These are phyloP conservation scores for Dasyprocta punctata DNA, from an alignment of 2,113 vertebrate species.

Conservation along the genomic window DNA sequence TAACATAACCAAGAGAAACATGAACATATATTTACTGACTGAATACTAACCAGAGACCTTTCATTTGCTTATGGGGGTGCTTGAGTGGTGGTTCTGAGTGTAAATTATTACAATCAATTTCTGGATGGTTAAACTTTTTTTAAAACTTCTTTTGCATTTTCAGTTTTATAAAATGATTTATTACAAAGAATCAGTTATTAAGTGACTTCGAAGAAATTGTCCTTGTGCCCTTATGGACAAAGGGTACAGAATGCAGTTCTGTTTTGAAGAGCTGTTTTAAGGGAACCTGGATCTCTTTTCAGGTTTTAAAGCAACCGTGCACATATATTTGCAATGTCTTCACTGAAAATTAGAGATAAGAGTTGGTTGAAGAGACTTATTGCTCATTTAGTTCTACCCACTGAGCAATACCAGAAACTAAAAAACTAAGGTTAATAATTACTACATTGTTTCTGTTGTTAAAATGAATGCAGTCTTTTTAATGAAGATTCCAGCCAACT, in stretches of 20 bases:
- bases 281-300: conserved; percentile 63
- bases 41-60: conserved; percentile 82
- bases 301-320: conserved; percentile 59
- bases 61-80: conserved; percentile 81
- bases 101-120: conserved; percentile 86
- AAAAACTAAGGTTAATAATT: conserved; percentile 55
- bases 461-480: conserved; percentile 57
- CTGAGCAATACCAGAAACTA: conserved; percentile 48
- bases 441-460: conserved; percentile 55
- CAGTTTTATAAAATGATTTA: conserved; percentile 82
- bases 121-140: conserved; percentile 70
- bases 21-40: conserved; percentile 80
- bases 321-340: conserved; percentile 68
- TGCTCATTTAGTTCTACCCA: conserved; percentile 73
- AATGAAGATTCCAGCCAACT: conserved; percentile 51
- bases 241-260: conserved; percentile 72
- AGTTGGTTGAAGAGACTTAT: conserved; percentile 67
- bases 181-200: conserved; percentile 85
- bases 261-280: conserved; percentile 76
- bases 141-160: conserved; percentile 69
- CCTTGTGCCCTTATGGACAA: conserved; percentile 65
- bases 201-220: conserved; percentile 67
- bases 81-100: conserved; percentile 83
- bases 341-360: conserved; percentile 70
- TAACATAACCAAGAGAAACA: conserved; percentile 82